phyloP scores from a whole-genome alignment of 2,113 vertebrate species.

The Tetrao urogallus region DNA sequence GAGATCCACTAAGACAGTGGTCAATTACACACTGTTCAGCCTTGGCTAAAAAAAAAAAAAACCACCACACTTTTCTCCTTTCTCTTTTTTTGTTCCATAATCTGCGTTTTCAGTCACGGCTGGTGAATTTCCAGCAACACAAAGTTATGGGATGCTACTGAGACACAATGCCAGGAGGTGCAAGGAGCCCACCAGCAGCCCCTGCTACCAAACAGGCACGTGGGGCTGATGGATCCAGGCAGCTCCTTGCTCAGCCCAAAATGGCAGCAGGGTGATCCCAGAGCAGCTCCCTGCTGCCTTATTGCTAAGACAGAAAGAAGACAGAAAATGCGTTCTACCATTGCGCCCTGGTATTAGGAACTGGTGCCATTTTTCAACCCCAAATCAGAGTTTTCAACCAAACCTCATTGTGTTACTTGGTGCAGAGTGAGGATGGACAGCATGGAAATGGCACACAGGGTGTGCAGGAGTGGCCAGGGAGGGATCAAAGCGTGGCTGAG shows the following conservation, averaged over 20 bases:
- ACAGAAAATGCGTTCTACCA: accelerated
- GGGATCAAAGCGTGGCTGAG: not conserved
- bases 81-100: not conserved
- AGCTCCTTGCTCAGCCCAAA: not conserved
- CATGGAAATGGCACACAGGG: not conserved
- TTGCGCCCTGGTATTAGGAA: not conserved
- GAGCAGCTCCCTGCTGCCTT: not conserved
- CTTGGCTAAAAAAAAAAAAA: not conserved
- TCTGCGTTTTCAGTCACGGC: not conserved
- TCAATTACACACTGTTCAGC: not conserved
- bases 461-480: not conserved
- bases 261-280: not conserved
- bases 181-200: not conserved
- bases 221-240: not conserved
- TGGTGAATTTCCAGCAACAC: not conserved
- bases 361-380: not conserved
- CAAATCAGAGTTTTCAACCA: not conserved
- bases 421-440: not conserved
- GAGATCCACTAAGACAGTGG: conserved; percentile 16
- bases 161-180: not conserved
- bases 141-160: not conserved
- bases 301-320: not conserved
- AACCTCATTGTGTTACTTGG: not conserved
- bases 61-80: not conserved
- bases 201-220: not conserved